A percentile compares a stretch with the other conserved stretches of the same genome.
Evolutionary conservation across 2,113 vertebrate species (phyloP).

Genomic region (Spea bombifrons): DNA sequence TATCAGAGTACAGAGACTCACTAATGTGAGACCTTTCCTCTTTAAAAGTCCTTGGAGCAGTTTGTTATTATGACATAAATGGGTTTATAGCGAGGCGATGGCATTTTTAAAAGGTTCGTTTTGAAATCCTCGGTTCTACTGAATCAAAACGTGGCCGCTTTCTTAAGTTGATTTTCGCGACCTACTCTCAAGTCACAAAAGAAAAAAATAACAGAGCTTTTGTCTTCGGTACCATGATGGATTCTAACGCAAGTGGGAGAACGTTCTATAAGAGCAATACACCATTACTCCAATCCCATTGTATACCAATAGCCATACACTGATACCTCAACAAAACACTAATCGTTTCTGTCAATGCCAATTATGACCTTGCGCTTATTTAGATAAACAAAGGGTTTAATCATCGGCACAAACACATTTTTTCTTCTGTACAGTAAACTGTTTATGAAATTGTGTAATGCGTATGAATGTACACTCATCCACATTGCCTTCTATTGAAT

Average conservation of each 20-base stretch:
- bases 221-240: constrained; percentile 7
- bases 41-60: constrained; percentile 42
- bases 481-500: no score
- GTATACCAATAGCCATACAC: constrained; percentile 10
- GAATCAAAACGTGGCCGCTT: constrained; percentile 11
- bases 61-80: constrained; percentile 36
- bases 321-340: not conserved
- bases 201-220: not conserved
- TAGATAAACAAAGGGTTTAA: no score
- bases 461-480: no score
- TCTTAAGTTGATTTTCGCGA: constrained; percentile 23
- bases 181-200: constrained; percentile 30
- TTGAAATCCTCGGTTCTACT: constrained; percentile 26
- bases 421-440: no score
- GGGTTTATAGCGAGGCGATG: constrained; percentile 34
- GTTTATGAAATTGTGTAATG: no score
- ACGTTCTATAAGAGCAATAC: constrained; percentile 11
- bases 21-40: constrained; percentile 40
- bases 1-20: constrained; percentile 33
- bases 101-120: constrained; percentile 27
- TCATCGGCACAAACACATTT: no score
- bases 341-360: not conserved
- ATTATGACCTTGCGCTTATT: no score
- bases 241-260: constrained; percentile 13
- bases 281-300: constrained; percentile 15